Evolutionary conservation across 2,797 vertebrate genomes (phyloP), one percentile per base, ranked within the genome.

Genomic region (Sus cebifrons): DNA sequence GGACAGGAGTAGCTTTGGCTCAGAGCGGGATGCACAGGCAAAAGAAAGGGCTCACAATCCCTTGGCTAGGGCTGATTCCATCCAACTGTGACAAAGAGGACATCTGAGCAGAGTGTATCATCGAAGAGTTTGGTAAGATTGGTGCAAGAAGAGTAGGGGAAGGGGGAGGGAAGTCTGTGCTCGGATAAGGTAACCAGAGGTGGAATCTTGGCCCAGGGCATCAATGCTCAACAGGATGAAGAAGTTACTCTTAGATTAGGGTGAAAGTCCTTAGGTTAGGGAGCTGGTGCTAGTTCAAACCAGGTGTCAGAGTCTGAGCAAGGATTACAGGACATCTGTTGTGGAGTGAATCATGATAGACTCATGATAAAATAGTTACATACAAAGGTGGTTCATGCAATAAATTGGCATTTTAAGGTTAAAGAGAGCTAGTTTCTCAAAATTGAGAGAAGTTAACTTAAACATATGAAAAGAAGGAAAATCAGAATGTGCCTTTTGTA

Each of bases 61-160:
- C 58, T 9, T 25, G n/a, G 10, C 1, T 3, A 52, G 4, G 10
- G 5, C 5, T 1, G 0, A 40, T 12, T 29, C 27, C 16, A 1
- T 4, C 23, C 21, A 54, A 0, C 2, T 49, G 21, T 62, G 13
- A 32, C 11, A 9, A 67, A 65, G 11, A 21, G 64, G 54, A 2
- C 20, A 18, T 77, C 15, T 56, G 58, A 56, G 17, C 4, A 56
- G 17, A 9, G 1, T 2, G 25, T 11, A 49, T 40, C 0, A 0
- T 54, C 23, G 12, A 78, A 36, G 36, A 36, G 36, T 36, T 23
- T 78, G 20, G 10, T 29, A 58, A 40, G 20, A 8, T 16, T 62
- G 56, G 40, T 40, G 36, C 18, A 20, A 27, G 36, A 14, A 86
- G 56, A 27, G 16, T 10, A 29, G 7, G 25, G 32, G 92, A 15